Percentiles rank a stretch among this genome's conserved stretches.
phyloP scores from a whole-genome alignment of 2,797 vertebrate species.

The Amphiprion clarkii region DNA sequence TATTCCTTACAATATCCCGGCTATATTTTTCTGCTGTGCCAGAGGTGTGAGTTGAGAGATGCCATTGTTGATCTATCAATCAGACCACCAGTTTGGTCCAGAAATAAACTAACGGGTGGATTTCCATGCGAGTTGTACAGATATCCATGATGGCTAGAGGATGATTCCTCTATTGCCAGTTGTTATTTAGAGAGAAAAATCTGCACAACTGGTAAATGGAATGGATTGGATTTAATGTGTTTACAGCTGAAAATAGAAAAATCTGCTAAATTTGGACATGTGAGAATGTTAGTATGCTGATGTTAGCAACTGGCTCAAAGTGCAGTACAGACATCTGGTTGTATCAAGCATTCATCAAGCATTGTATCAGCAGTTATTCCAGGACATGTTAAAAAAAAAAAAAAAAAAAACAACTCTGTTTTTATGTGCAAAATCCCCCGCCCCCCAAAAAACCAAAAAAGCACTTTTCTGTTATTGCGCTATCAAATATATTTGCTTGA shows the following conservation, averaged over 20 bases:
- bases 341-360: no score
- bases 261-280: no score
- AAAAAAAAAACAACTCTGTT: neutral
- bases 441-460: no score
- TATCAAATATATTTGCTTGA: neutral
- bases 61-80: neutral
- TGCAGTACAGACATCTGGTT: no score
- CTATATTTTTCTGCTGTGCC: constrained; percentile 3
- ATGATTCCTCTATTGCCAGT: neutral
- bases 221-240: neutral
- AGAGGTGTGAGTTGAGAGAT: neutral
- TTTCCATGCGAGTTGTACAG: neutral
- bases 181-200: neutral
- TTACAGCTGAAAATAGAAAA: neutral
- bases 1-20: constrained; percentile 9
- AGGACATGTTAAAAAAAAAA: neutral
- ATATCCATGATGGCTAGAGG: neutral
- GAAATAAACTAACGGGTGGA: neutral
- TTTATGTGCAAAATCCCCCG: neutral
- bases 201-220: neutral
- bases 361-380: neutral
- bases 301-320: no score
- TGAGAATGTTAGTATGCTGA: no score
- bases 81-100: constrained; percentile 2
- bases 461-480: neutral